A percentile compares a stretch with the other conserved stretches of the same genome.
Evolutionary conservation across 2,113 vertebrate species (phyloP).

Genomic region (Elgaria multicarinata): DNA sequence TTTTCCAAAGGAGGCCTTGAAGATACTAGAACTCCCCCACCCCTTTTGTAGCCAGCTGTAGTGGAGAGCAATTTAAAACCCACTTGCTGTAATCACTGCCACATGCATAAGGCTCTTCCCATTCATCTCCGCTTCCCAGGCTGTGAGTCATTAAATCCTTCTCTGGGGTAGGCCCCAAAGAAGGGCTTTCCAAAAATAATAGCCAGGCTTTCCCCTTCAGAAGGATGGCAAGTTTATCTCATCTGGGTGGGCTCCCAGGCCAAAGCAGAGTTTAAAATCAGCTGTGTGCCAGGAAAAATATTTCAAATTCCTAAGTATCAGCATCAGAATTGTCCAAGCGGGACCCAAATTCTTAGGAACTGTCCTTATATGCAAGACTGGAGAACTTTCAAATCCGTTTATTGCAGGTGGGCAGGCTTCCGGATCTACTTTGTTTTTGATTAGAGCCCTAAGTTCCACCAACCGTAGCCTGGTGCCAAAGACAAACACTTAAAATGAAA

Average conservation of each 20-base stretch:
- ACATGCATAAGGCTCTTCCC: slow-evolving; percentile 16
- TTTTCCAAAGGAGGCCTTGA: background rate
- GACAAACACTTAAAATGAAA: background rate
- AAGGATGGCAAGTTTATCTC: background rate
- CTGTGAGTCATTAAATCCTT: slow-evolving; percentile 6
- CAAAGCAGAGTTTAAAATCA: background rate
- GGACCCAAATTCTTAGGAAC: background rate
- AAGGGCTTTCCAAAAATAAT: background rate
- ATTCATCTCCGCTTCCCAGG: background rate
- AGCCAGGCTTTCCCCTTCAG: background rate
- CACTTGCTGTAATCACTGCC: slow-evolving; percentile 31
- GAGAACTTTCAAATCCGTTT: background rate
- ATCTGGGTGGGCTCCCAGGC: background rate
- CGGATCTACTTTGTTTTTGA: background rate
- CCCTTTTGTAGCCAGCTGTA: background rate
- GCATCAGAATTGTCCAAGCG: background rate
- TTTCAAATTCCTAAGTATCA: background rate
- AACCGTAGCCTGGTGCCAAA: background rate
- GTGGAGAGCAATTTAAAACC: slow-evolving; percentile 35
- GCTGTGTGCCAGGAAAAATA: no score
- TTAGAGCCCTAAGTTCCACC: background rate
- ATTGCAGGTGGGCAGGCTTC: background rate
- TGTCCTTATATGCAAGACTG: background rate
- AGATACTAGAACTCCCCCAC: background rate
- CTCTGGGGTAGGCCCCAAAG: background rate